Base-by-base conservation (phyloP, 2,113 vertebrate genomes). In the Lepus timidus region DNA sequence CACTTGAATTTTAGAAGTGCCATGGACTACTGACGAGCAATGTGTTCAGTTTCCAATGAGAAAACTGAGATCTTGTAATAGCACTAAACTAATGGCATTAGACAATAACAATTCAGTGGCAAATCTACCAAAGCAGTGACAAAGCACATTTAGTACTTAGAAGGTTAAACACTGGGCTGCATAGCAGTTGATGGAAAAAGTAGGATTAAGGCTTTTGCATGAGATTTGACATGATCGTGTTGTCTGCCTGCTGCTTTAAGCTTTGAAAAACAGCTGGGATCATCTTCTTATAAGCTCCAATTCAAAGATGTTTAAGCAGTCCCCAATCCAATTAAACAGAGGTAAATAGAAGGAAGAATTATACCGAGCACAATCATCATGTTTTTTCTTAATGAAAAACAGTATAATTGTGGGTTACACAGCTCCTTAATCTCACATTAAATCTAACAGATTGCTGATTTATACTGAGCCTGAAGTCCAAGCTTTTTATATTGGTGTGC, bases 321-420 rank as follows among this genome's bases (percentile, higher is more conserved):
- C 97, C 95, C 96, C 97, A 98, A 98, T 98, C 98, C 98, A 98
- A 98, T 98, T 98, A 98, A 98, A 97, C 94, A 97, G 97, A 97
- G 95, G 98, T 97, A 98, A 98, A 97, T 96, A 98, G 96, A 97
- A 96, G 96, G 97, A 97, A 98, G 93, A 95, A 78, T 70, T 97
- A 95, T 97, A 96, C 93, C 96, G 95, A 98, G 96, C 89, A 93
- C 36, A 94, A 97, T 97, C 96, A 97, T 96, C 96, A 97, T 92
- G 84, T 97, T 97, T 98, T 98, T 98, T 88, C 96, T 97, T 97
- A 98, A 98, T 98, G 97, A 98, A 98, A 98, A 98, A 67, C 96
- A 93, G 95, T 67, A 49, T 98, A 98, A 98, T 98, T 98, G 95
- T 61, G 84, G 95, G 98, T 98, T 98, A 97, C 91, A 96, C 95